phyloP scores from a whole-genome alignment of 1,140 invertebrate genomes.

The Heliconius nattereri region DNA sequence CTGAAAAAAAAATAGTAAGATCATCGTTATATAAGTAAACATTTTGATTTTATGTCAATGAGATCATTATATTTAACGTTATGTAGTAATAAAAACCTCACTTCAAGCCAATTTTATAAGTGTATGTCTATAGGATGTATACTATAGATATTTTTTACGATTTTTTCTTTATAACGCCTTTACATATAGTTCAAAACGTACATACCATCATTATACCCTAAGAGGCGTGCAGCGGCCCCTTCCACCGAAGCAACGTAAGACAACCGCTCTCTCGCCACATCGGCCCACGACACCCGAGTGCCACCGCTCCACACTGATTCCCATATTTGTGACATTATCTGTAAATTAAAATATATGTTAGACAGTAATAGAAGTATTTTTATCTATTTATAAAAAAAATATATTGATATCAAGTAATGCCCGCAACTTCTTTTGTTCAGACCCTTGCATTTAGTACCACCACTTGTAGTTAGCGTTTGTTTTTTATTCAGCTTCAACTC shows the following conservation, averaged over 20 bases:
- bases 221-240: constrained; percentile 39
- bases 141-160: too few relatives aligned
- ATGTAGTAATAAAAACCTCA: too few relatives aligned
- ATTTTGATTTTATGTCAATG: background rate
- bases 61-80: too few relatives aligned
- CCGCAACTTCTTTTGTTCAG: too few relatives aligned
- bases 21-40: background rate
- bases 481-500: too few relatives aligned
- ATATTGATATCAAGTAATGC: too few relatives aligned
- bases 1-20: constrained; percentile 36
- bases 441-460: too few relatives aligned
- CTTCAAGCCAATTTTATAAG: too few relatives aligned
- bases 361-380: background rate
- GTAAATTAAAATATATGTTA: background rate
- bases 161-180: too few relatives aligned
- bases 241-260: constrained; percentile 42
- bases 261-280: constrained; percentile 58
- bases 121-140: too few relatives aligned
- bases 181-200: background rate
- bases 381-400: too few relatives aligned
- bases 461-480: too few relatives aligned
- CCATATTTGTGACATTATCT: constrained; percentile 85
- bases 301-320: constrained; percentile 67
- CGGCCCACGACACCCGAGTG: constrained; percentile 65
- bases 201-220: constrained; percentile 42